Evolutionary conservation across 2,888 invertebrate genomes (phyloP).

Genomic region (Drosophila prolongata): DNA sequence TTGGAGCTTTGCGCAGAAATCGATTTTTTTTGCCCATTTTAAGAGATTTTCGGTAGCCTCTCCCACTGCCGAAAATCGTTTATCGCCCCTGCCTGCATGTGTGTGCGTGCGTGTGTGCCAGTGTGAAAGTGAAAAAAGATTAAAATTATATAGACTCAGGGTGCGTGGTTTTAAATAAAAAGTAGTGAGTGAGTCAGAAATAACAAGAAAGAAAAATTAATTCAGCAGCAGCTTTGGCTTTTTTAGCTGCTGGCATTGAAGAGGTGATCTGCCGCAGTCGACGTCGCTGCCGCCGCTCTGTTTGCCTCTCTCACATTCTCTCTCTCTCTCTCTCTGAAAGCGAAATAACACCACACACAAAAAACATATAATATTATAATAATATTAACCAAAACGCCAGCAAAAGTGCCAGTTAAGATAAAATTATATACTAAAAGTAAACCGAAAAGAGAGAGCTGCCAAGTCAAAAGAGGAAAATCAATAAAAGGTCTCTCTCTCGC

Average conservation of each 20-base stretch:
- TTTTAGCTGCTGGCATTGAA: conserved; percentile 66
- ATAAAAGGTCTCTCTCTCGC: conserved; percentile 55
- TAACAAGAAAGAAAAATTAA: conserved; percentile 36
- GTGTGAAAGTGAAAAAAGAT: conserved; percentile 42
- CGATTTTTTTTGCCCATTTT: conserved; percentile 82
- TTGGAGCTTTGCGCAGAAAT: conserved; percentile 82
- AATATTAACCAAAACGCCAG: conserved; percentile 51
- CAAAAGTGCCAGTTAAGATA: conserved; percentile 36
- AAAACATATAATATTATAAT: conserved; percentile 33
- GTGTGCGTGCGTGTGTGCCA: conserved; percentile 10
- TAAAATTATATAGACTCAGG: conserved; percentile 20
- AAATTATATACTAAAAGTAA: conserved; percentile 29
- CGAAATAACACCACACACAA: conserved; percentile 34
- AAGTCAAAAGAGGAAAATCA: conserved; percentile 67
- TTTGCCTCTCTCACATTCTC: conserved; percentile 12
- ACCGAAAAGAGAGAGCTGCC: conserved; percentile 30
- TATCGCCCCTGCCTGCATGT: conserved; percentile 40
- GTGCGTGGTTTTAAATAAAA: conserved; percentile 13
- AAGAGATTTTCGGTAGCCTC: conserved; percentile 61
- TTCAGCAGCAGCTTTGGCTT: conserved; percentile 41
- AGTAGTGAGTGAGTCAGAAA: conserved; percentile 25
- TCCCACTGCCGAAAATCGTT: conserved; percentile 61
- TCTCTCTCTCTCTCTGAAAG: conserved; percentile 10
- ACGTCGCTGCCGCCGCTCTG: conserved; percentile 35
- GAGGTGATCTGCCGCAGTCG: conserved; percentile 46